These are phyloP conservation scores for Panthera uncia DNA, from an alignment of 2,113 vertebrate species.

Conservation along the genomic window DNA sequence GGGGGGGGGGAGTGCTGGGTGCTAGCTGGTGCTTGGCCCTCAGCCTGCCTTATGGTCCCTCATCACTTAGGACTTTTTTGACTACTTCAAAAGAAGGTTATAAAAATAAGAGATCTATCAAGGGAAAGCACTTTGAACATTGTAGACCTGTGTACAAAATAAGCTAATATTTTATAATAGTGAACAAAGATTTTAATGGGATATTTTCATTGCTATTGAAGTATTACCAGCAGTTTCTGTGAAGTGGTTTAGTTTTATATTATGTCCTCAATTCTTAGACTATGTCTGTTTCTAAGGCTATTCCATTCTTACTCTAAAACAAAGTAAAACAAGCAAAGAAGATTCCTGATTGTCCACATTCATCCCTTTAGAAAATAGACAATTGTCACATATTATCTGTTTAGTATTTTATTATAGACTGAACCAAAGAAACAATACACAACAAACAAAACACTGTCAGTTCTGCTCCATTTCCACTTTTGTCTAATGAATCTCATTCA, in stretches of 20 bases:
- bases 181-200: not conserved
- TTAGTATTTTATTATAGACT: not conserved
- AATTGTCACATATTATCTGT: not conserved
- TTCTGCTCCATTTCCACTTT: not conserved
- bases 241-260: not conserved
- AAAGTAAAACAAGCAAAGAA: not conserved
- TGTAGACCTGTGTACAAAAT: not conserved
- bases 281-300: not conserved
- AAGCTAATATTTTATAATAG: not conserved
- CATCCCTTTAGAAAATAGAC: slow-evolving; percentile 19
- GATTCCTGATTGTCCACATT: not conserved
- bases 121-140: not conserved
- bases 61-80: not conserved
- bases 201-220: slow-evolving; percentile 9
- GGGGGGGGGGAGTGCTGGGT: too few species aligned
- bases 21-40: too few species aligned
- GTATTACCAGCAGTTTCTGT: not conserved
- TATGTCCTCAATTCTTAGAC: not conserved
- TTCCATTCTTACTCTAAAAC: slow-evolving; percentile 8
- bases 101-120: not conserved
- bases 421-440: not conserved
- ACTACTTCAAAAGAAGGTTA: not conserved
- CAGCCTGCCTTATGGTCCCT: too few species aligned
- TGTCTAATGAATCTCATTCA: not conserved
- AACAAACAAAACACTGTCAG: not conserved